Percentiles rank a stretch among this genome's conserved stretches.
Evolutionary conservation across 2,113 vertebrate genomes (phyloP).

Genomic region (Anolis sagrei): DNA sequence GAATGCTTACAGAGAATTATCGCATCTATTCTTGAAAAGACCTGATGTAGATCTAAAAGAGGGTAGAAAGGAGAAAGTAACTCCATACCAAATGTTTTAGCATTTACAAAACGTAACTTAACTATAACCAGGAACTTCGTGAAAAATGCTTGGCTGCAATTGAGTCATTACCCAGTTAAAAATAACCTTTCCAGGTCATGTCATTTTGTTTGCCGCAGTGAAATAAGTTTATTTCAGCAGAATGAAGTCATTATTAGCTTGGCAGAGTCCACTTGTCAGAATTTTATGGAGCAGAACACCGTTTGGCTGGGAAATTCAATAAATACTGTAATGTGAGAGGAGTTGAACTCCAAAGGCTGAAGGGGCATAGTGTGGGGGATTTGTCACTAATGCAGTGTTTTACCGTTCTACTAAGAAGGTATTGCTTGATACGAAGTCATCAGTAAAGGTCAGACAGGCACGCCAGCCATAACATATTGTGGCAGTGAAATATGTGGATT

Average conservation of each 20-base stretch:
- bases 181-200: slow-evolving; percentile 97
- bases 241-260: slow-evolving; percentile 91
- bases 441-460: slow-evolving; percentile 62
- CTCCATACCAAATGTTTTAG: slow-evolving; percentile 37
- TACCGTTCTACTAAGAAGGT: slow-evolving; percentile 68
- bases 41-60: slow-evolving; percentile 7
- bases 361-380: slow-evolving; percentile 75
- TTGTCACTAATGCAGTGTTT: slow-evolving; percentile 77
- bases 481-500: slow-evolving; percentile 22
- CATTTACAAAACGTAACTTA: slow-evolving; percentile 77
- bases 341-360: slow-evolving; percentile 86
- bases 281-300: slow-evolving; percentile 94
- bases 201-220: slow-evolving; percentile 94
- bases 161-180: slow-evolving; percentile 89
- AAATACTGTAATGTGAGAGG: slow-evolving; percentile 89
- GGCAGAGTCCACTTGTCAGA: slow-evolving; percentile 91
- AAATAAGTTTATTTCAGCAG: slow-evolving; percentile 97
- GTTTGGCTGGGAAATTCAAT: slow-evolving; percentile 93
- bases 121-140: slow-evolving; percentile 59
- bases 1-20: slow-evolving; percentile 40
- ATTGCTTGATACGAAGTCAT: slow-evolving; percentile 49
- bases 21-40: slow-evolving; percentile 31
- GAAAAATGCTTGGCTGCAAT: slow-evolving; percentile 78
- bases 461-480: slow-evolving; percentile 30
- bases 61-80: slow-evolving; percentile 41